Conservation (phyloP, 2,888 invertebrate genomes). For the Capitulum mitella region DNA sequence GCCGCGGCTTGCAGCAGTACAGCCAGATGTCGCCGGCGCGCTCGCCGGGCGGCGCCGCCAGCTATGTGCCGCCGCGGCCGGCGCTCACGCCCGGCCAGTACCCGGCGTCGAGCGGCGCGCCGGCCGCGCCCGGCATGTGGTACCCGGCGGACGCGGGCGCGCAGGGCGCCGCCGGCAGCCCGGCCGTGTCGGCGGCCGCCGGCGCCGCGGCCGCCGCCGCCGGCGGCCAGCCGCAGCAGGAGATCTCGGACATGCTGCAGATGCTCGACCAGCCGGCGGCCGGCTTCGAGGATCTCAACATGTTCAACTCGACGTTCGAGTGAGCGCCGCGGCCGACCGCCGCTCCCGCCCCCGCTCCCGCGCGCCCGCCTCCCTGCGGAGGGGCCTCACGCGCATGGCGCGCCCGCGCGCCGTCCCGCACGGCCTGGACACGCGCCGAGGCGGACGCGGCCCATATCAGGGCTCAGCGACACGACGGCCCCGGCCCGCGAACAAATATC, state of each 20-base stretch:
- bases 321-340: no score
- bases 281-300: constrained; percentile 81
- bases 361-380: no score
- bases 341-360: no score
- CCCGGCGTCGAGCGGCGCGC: constrained; percentile 43
- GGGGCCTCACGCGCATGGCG: no score
- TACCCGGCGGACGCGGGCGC: constrained; percentile 31
- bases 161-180: constrained; percentile 38
- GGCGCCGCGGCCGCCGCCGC: constrained; percentile 44
- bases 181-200: constrained; percentile 48
- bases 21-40: constrained; percentile 37
- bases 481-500: not conserved
- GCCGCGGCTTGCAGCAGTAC: constrained; percentile 37
- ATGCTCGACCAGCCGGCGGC: constrained; percentile 77
- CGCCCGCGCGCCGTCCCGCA: no score
- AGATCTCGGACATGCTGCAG: constrained; percentile 86
- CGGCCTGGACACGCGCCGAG: no score
- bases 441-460: not conserved
- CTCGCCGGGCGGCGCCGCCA: constrained; percentile 36
- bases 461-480: not conserved
- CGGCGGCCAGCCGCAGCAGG: constrained; percentile 55
- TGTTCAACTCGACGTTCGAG: constrained; percentile 66
- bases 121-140: constrained; percentile 32
- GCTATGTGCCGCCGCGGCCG: constrained; percentile 43
- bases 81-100: constrained; percentile 39